Evolutionary conservation across 2,888 invertebrate species (phyloP), one percentile per base, ranked within the genome.

Genomic region (Ormyrus labotus): DNA sequence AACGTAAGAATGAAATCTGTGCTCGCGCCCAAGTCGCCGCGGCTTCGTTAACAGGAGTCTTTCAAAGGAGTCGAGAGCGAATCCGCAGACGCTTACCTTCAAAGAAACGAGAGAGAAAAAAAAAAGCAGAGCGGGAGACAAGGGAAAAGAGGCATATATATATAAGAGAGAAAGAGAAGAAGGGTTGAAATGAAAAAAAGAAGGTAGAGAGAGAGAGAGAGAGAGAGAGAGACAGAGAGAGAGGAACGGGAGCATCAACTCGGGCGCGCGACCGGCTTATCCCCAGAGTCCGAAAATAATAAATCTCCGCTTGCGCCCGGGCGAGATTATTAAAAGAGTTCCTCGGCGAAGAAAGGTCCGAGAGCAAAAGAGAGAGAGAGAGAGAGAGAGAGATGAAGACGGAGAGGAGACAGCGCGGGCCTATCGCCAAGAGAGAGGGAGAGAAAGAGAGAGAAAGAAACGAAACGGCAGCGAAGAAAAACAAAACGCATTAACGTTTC

Each of bases 401-500:
- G 47, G 63, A 63, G 47, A 47, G n/a, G 70, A 68, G 58, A 70
- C 58, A 19, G 19, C 19, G 70, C 48, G 70, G 50, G 65, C 11
- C 19, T 19, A 72, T 58, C 67, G 77, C 47, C n/a, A 19, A 57
- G 48, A 55, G 55, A 48, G 34, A 51, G 77, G 55, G 5, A 65
- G 50, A 70, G 4, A 72, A 48, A 47, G 51, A 50, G 81, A 83
- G 83, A 79, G 57, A 50, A 13, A 51, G 45, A 76, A 81, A 77
- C 71, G 64, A 81, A 84, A 82, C 81, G 73, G 81, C 80, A 85
- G 86, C 87, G 85, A 88, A 87, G 89, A 90, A 87, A 90, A 90
- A 89, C 90, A 90, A 90, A 90, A 90, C 88, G 88, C 89, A 88
- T 89, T 89, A 89, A 88, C 88, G 89, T 89, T 90, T 89, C 90